A percentile compares a stretch with the other conserved stretches of the same genome.
phyloP scores from a whole-genome alignment of 2,797 vertebrate genomes.

The Acipenser transmontanus region DNA sequence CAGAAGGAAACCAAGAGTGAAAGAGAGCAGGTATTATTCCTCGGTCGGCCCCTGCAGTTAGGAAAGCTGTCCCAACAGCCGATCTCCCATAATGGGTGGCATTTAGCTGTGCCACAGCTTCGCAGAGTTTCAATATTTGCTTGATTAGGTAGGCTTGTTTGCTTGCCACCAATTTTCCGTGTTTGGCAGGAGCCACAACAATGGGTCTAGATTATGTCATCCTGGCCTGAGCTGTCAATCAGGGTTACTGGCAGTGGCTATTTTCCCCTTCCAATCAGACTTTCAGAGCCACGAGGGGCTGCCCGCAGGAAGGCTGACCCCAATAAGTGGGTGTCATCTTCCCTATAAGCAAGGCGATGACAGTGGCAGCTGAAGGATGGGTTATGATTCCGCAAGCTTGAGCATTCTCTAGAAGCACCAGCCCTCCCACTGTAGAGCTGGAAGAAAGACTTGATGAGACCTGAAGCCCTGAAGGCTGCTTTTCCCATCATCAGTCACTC shows the following conservation, averaged over 20 bases:
- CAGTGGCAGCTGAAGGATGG: neutral
- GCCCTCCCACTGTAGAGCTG: conserved; percentile 11
- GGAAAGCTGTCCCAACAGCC: conserved; percentile 26
- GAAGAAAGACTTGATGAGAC: conserved; percentile 1
- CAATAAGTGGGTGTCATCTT: conserved; percentile 3
- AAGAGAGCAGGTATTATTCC: conserved; percentile 12
- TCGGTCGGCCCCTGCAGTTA: conserved; percentile 28
- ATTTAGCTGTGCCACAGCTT: conserved; percentile 18
- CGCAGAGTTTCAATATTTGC: conserved; percentile 29
- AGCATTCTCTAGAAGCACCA: neutral
- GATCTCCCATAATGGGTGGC: conserved; percentile 34
- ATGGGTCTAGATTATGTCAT: conserved; percentile 25
- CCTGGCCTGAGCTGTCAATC: conserved; percentile 12
- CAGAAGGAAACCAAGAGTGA: conserved; percentile 34
- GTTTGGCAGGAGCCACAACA: conserved; percentile 29
- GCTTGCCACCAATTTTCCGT: conserved; percentile 16
- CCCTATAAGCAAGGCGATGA: conserved; percentile 8
- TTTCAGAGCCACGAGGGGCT: rapidly evolving
- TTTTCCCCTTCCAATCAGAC: neutral
- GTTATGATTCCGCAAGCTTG: neutral
- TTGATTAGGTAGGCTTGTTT: conserved; percentile 8
- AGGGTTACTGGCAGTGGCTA: neutral
- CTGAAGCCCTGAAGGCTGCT: conserved; percentile 4
- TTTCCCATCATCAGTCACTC: conserved; percentile 19
- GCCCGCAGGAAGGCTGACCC: conserved; percentile 24